These are phyloP conservation scores for Incurvaria masculella DNA, from an alignment of 2,888 invertebrate species.

Conservation along the genomic window DNA sequence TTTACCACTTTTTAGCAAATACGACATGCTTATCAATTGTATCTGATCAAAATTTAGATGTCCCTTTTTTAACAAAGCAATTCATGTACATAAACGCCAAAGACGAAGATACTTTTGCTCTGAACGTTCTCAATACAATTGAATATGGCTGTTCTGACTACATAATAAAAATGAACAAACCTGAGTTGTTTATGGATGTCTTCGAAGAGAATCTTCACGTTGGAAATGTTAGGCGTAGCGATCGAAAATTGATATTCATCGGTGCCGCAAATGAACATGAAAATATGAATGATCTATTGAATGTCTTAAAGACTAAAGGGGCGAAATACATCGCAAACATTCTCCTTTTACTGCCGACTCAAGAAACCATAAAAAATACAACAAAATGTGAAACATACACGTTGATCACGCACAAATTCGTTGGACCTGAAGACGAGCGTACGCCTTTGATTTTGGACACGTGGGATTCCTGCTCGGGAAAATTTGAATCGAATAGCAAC, in stretches of 20 bases:
- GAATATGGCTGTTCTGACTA: conserved; percentile 51
- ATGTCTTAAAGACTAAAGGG: conserved; percentile 30
- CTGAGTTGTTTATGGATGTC: conserved; percentile 32
- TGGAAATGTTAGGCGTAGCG: conserved; percentile 39
- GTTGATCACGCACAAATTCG: conserved; percentile 40
- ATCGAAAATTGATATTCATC: conserved; percentile 41
- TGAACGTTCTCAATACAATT: conserved; percentile 28
- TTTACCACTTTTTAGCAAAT: conserved; percentile 28
- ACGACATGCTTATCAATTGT: conserved; percentile 37
- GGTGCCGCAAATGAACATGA: conserved; percentile 22
- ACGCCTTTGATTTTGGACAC: conserved; percentile 31
- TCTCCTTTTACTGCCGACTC: conserved; percentile 25
- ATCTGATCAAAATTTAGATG: conserved; percentile 25
- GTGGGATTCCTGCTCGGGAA: conserved; percentile 36
- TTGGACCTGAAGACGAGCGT: conserved; percentile 27
- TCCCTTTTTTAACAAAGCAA: conserved; percentile 19
- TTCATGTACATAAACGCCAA: conserved; percentile 25
- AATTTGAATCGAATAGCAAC: conserved; percentile 28
- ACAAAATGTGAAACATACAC: conserved; percentile 26
- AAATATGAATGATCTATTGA: conserved; percentile 16
- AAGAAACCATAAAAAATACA: conserved; percentile 7
- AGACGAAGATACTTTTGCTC: conserved; percentile 20
- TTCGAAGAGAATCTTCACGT: conserved; percentile 36
- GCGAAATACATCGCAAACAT: conserved; percentile 34
- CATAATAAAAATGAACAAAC: conserved; percentile 32